These are phyloP conservation scores for Latrodectus geometricus DNA, from an alignment of 1,140 invertebrate genomes.

Conservation along the genomic window DNA sequence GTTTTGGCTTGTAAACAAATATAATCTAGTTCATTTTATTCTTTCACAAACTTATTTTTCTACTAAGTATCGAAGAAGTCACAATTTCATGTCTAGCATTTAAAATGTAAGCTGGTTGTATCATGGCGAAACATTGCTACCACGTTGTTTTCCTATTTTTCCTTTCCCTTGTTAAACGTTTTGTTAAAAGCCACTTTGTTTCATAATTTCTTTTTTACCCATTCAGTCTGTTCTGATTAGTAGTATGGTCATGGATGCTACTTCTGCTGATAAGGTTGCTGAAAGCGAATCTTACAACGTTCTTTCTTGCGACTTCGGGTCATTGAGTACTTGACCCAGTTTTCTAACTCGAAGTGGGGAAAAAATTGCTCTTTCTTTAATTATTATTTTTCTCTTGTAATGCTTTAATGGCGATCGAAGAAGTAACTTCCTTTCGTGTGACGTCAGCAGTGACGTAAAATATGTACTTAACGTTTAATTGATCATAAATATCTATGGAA, in stretches of 20 bases:
- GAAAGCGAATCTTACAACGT: background rate
- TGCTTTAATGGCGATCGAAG: background rate
- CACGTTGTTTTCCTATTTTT: background rate
- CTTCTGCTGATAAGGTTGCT: background rate
- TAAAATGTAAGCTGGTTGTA: too few species aligned
- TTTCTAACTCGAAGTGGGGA: background rate
- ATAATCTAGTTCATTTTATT: too few species aligned
- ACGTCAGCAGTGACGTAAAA: constrained; percentile 7
- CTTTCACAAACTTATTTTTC: too few species aligned
- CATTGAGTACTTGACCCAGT: constrained; percentile 31
- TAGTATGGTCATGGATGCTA: background rate
- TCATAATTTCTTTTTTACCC: background rate
- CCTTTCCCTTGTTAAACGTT: background rate
- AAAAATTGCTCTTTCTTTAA: background rate
- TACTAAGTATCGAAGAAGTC: too few species aligned
- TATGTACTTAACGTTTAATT: background rate
- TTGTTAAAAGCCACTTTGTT: background rate
- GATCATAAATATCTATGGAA: background rate
- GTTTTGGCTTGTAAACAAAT: too few species aligned
- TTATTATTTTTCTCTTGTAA: background rate
- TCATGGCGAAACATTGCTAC: background rate
- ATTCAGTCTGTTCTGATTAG: background rate
- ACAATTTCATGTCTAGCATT: too few species aligned
- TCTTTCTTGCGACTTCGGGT: background rate
- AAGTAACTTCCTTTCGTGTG: background rate